Conservation (phyloP, 2,113 vertebrate genomes). For the Platycercus adscitus region DNA sequence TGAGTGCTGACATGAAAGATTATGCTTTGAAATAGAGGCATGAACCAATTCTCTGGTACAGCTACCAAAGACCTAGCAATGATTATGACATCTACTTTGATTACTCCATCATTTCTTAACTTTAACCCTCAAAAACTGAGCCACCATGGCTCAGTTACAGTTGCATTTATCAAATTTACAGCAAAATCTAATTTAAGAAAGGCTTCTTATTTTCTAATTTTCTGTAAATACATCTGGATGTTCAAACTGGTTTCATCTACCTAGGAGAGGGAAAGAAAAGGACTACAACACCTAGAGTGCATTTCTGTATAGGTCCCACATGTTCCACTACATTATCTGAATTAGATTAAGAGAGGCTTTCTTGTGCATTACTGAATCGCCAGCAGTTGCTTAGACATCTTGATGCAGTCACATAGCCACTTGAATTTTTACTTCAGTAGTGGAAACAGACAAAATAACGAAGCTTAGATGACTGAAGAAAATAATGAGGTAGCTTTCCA, state of each 20-base stretch:
- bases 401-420: background rate
- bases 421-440: background rate
- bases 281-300: background rate
- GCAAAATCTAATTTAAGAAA: background rate
- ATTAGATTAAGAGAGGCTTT: background rate
- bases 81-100: background rate
- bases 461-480: background rate
- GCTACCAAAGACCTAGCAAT: background rate
- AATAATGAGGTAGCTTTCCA: background rate
- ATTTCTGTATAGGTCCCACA: background rate
- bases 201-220: background rate
- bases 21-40: background rate
- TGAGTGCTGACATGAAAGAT: background rate
- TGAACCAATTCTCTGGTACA: background rate
- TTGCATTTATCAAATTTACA: background rate
- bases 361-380: background rate
- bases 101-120: background rate
- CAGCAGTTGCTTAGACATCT: background rate
- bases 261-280: background rate
- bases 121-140: background rate
- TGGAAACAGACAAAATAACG: background rate
- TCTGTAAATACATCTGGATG: background rate
- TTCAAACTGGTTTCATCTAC: background rate
- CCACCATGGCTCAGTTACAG: background rate
- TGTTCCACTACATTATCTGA: background rate